phyloP scores from a whole-genome alignment of 2,113 vertebrate genomes.

The Lota lota region DNA sequence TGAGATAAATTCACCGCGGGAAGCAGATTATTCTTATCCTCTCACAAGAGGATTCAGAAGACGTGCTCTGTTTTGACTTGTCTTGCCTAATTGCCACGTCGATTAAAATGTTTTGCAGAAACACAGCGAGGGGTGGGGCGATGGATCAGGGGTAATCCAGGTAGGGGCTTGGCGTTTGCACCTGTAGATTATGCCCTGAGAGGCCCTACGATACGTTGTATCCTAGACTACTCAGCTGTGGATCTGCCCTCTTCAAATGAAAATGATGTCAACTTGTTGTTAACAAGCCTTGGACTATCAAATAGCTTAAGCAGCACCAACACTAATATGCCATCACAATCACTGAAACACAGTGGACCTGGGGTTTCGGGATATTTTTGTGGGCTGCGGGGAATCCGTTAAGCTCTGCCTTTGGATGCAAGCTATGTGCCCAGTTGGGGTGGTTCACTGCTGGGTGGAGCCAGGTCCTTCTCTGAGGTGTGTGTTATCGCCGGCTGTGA shows the following conservation, averaged over 20 bases:
- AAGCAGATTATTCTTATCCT: conserved; percentile 47
- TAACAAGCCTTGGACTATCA: neutral
- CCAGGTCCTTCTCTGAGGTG: conserved; percentile 6
- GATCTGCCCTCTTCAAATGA: neutral
- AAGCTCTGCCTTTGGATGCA: conserved; percentile 39
- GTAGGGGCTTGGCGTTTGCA: conserved; percentile 42
- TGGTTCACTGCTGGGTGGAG: conserved; percentile 47
- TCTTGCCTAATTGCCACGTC: conserved; percentile 59
- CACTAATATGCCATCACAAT: conserved; percentile 54
- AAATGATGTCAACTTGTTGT: conserved; percentile 23
- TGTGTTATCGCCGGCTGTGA: no score
- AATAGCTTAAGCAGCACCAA: conserved; percentile 34
- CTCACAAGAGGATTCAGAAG: conserved; percentile 38
- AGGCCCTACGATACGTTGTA: no score
- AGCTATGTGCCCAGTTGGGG: conserved; percentile 36
- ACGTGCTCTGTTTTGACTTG: conserved; percentile 59
- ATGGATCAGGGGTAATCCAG: conserved; percentile 13
- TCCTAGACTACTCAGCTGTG: neutral
- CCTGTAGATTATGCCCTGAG: conserved; percentile 36
- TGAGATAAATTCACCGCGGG: conserved; percentile 53
- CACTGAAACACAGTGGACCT: conserved; percentile 30
- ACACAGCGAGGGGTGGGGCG: conserved; percentile 29
- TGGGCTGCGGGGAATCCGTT: conserved; percentile 40
- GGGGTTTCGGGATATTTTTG: conserved; percentile 47
- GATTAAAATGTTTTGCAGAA: conserved; percentile 68